Conservation (phyloP, 2,888 invertebrate species). For the Harpalus rubripes region DNA sequence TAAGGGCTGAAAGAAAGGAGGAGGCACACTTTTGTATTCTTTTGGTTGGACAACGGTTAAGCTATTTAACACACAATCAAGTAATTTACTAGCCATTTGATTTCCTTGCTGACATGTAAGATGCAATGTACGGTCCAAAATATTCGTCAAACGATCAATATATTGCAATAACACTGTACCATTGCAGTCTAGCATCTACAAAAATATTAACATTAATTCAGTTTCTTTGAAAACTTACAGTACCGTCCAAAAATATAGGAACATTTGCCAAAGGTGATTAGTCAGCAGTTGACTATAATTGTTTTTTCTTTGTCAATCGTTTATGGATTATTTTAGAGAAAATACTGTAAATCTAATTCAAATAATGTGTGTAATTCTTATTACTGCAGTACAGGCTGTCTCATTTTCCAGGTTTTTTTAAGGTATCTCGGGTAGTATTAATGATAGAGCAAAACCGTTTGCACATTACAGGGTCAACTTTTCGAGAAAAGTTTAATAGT, state of each 20-base stretch:
- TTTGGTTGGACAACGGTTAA: constrained; percentile 82
- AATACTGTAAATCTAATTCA: no score
- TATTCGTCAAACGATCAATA: constrained; percentile 81
- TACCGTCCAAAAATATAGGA: not conserved
- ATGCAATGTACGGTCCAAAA: constrained; percentile 86
- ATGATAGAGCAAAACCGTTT: no score
- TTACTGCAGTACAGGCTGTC: no score
- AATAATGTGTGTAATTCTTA: no score
- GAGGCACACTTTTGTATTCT: constrained; percentile 82
- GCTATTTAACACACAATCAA: constrained; percentile 81
- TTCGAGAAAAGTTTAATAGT: no score
- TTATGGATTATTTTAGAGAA: no score
- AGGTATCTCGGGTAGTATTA: no score
- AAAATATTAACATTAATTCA: constrained; percentile 15
- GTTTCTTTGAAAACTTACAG: constrained; percentile 17
- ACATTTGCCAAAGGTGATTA: no score
- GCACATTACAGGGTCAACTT: no score
- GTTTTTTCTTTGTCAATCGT: no score
- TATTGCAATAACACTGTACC: constrained; percentile 82
- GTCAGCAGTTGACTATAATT: no score
- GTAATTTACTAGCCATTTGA: constrained; percentile 81
- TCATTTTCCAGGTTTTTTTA: no score
- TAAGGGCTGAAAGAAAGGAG: constrained; percentile 82
- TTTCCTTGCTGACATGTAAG: constrained; percentile 85
- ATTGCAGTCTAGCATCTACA: constrained; percentile 68